Evolutionary conservation across 1,140 invertebrate species (phyloP), one percentile per base, ranked within the genome.

Genomic region (Zaprionus ornatus): DNA sequence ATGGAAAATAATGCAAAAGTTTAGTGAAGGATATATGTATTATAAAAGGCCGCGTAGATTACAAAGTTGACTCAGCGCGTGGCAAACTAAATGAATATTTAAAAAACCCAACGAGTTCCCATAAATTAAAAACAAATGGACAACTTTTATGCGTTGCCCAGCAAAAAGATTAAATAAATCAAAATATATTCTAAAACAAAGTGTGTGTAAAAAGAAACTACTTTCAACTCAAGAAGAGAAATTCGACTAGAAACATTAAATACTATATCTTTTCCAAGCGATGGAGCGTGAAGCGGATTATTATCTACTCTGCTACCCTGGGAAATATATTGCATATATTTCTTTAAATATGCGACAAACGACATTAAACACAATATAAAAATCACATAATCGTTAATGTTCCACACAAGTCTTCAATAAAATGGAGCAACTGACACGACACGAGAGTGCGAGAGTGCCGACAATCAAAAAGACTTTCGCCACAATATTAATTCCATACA

Each of bases 321-420:
- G 50, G 61, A 65, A 42, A 19, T 42, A 32, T 61, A 29, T 21
- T n/a, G 40, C 19, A 50, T 21, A 29, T 6, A 40, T 32, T 17
- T 17, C 42, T 63, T 61, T 57, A 21, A 35, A 59, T 40, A 55
- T 54, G 55, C 54, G 52, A 64, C 48, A 54, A 60, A 55, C 15
- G 37, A 54, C 45, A 77, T 67, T 74, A 84, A 81, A 72, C 67
- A 81, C 63, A 55, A 75, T 42, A 82, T 75, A 66, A 85, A 72
- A 80, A 50, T 65, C 37, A 71, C 57, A 56, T 68, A 60, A 70
- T 37, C 50, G 66, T 74, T 82, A 61, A 86, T 79, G 63, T 42
- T 55, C 60, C 71, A 55, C 82, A 86, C 82, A 80, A 76, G 79
- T 50, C 54, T 55, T 68, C 57, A 50, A 70, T 82, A 76, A 65